These are phyloP conservation scores for Paedocypris micromegethes DNA, from an alignment of 2,797 vertebrate species.

Conservation along the genomic window DNA sequence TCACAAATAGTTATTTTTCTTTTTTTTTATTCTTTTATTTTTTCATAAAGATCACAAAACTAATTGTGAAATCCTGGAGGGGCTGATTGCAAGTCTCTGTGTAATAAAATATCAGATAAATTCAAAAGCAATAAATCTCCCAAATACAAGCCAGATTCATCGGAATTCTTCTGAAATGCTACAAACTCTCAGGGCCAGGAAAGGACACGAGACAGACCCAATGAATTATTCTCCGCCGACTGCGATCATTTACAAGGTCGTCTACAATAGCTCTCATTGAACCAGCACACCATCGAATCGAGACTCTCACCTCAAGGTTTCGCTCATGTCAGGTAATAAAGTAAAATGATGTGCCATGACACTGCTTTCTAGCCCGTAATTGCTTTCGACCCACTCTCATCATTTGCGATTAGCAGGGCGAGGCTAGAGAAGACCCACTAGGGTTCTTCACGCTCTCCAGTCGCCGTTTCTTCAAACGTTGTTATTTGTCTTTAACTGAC, in stretches of 20 bases:
- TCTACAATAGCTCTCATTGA: slow-evolving; percentile 55
- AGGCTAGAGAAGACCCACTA: not conserved
- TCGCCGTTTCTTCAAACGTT: slow-evolving; percentile 20
- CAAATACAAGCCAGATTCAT: too few relatives aligned
- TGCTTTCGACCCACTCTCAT: slow-evolving; percentile 59
- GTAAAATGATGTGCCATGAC: slow-evolving; percentile 65
- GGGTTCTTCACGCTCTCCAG: not conserved
- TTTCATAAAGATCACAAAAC: too few relatives aligned
- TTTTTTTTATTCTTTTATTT: too few relatives aligned
- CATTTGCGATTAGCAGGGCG: slow-evolving; percentile 49
- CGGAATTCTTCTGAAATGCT: too few relatives aligned
- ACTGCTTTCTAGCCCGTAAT: slow-evolving; percentile 64
- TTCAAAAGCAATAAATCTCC: too few relatives aligned
- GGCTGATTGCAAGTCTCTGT: too few relatives aligned
- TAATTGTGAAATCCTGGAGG: too few relatives aligned
- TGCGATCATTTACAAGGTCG: slow-evolving; percentile 59
- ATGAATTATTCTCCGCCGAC: slow-evolving; percentile 45
- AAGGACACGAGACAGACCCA: slow-evolving; percentile 19
- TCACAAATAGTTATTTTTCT: too few relatives aligned
- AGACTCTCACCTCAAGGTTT: slow-evolving; percentile 60
- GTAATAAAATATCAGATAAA: too few relatives aligned
- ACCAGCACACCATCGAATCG: slow-evolving; percentile 41
- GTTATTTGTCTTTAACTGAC: not conserved
- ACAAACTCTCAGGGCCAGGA: not conserved
- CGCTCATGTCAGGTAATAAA: slow-evolving; percentile 63